These are phyloP conservation scores for Rhagologus leucostigma DNA, from an alignment of 2,113 vertebrate species.

Conservation along the genomic window DNA sequence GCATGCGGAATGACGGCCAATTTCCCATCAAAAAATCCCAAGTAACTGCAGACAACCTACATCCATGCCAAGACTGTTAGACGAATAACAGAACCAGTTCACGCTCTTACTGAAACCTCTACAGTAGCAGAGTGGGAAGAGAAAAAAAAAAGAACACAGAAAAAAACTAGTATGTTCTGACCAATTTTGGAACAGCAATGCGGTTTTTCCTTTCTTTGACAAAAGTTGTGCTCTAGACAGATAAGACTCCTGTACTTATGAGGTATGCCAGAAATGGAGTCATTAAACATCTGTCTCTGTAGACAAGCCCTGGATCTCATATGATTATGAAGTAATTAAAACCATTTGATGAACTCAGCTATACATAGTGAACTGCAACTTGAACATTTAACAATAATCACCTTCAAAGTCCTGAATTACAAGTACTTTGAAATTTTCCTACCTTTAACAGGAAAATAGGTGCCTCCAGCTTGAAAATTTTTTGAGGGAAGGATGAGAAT, in stretches of 20 bases:
- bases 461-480: not conserved
- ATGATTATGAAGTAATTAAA: slow-evolving; percentile 31
- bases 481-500: not conserved
- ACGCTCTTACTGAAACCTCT: not conserved
- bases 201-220: not conserved
- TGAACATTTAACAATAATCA: not conserved
- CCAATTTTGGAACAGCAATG: not conserved
- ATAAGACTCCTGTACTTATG: not conserved
- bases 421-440: not conserved
- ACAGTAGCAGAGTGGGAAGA: rapidly evolving
- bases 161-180: not conserved
- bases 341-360: not conserved
- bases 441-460: not conserved
- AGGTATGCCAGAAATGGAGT: not conserved
- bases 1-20: not conserved
- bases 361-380: not conserved
- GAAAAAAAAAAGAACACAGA: not conserved
- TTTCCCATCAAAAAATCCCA: not conserved
- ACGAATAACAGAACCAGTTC: not conserved
- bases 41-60: not conserved
- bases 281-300: not conserved
- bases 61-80: not conserved
- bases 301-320: not conserved
- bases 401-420: not conserved
- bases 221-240: not conserved